phyloP scores from a whole-genome alignment of 37 sponge, comb jelly and placozoan species.

The Amphimedon queenslandica region DNA sequence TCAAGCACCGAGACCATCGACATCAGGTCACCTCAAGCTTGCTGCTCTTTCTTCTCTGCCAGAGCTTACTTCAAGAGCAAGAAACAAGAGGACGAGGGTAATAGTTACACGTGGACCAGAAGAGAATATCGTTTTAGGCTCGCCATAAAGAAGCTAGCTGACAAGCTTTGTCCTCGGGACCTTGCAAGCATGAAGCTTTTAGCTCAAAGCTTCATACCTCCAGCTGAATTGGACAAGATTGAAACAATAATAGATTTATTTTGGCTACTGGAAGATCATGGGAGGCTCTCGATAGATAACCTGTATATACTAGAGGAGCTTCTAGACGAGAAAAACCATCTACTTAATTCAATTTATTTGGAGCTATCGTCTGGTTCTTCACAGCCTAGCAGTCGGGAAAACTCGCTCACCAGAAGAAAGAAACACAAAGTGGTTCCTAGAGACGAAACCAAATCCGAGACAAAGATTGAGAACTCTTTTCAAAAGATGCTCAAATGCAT shows the following conservation, averaged over 20 bases:
- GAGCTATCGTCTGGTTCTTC: no score
- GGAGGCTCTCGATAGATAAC: constrained; percentile 1
- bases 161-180: background rate
- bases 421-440: no score
- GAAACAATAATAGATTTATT: constrained; percentile 10
- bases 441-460: no score
- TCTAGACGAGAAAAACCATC: constrained; percentile 1
- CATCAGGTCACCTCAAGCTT: background rate
- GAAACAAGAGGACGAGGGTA: background rate
- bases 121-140: background rate
- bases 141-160: constrained; percentile 4
- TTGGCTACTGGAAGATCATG: constrained; percentile 10
- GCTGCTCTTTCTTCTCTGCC: no score
- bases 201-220: constrained; percentile 3
- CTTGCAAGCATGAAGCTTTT: constrained; percentile 19
- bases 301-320: constrained; percentile 27
- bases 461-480: no score
- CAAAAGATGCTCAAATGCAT: no score
- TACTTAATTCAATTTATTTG: background rate
- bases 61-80: no score
- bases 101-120: background rate
- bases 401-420: no score
- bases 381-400: no score
- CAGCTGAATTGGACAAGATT: constrained; percentile 13
- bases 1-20: background rate